Evolutionary conservation across 2,888 invertebrate species (phyloP).

Genomic region (Heliothis peltigera): DNA sequence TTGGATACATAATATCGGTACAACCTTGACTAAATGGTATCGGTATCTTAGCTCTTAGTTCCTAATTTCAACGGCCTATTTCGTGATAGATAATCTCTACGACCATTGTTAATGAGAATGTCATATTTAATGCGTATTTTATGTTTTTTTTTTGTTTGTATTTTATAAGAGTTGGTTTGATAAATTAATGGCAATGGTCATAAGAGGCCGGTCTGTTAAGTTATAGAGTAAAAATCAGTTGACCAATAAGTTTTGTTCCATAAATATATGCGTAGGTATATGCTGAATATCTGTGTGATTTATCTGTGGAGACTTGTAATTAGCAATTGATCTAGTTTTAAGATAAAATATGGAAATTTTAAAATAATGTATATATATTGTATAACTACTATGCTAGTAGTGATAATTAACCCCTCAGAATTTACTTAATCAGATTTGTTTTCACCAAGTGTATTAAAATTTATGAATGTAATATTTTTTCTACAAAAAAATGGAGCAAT

Average conservation of each 20-base stretch:
- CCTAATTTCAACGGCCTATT: constrained; percentile 55
- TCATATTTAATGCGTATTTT: constrained; percentile 47
- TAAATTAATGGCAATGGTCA: constrained; percentile 1
- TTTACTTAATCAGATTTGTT: too few species aligned
- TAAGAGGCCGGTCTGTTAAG: background rate
- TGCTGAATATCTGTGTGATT: too few species aligned
- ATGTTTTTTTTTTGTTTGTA: constrained; percentile 33
- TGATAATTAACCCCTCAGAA: too few species aligned
- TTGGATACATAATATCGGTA: constrained; percentile 48
- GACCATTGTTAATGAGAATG: constrained; percentile 50
- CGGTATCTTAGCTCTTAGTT: constrained; percentile 50
- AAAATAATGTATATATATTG: too few species aligned
- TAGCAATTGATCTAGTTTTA: too few species aligned
- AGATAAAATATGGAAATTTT: too few species aligned
- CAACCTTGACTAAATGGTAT: constrained; percentile 25
- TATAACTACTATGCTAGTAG: too few species aligned
- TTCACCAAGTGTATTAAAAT: too few species aligned
- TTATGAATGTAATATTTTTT: too few species aligned
- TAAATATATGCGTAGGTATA: too few species aligned
- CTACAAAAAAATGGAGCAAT: background rate
- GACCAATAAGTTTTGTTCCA: too few species aligned
- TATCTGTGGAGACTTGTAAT: too few species aligned
- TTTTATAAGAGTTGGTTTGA: constrained; percentile 22
- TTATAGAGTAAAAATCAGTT: background rate
- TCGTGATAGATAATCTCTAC: constrained; percentile 53